Base-by-base conservation (phyloP, 2,888 invertebrate species). In the Chironomus tentans region DNA sequence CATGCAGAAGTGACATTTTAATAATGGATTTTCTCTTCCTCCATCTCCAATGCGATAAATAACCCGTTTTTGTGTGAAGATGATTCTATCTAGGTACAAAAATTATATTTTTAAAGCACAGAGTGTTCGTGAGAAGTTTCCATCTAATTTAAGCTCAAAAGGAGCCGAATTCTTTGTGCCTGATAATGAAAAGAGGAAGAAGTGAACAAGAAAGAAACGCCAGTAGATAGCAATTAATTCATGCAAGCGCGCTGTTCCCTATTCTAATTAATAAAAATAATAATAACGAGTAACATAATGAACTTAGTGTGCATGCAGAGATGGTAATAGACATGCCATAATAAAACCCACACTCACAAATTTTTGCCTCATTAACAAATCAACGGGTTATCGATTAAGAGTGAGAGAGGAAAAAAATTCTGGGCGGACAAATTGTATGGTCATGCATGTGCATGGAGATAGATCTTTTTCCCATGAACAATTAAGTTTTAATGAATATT, bases 1-100 rank as follows among this genome's bases (percentile, higher is more conserved):
- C 74, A 74, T 74, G 74, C 15, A 74, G 68, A 74, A 74, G 74
- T 68, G 74, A 74, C 74, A 74, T 65, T 74, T 74, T 74, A 74
- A 74, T 74, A 74, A 74, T 74, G 74, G 74, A 74, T 68, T 74
- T 74, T 65, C 65, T 65, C 65, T 65, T 3, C 21, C 15, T 2
- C 15, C 18, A 10, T 10, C 38, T 28, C 38, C 38, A 38, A 38
- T 72, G 22, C 38, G 68, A 62, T 74, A 68, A 68, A 74, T 74
- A 62, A 65, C 74, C 38, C 74, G 61, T 21, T 62, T 15, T 28
- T 28, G 47, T 73, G 72, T 38, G 10, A 10, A 62, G 72, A 73
- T 73, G 72, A 74, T 74, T 74, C 28, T 48, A 65, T 74, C 74
- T 38, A 48, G 65, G 65, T 10, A 22, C 47, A 74, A n/a, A 62